Percentiles rank a stretch among this genome's conserved stretches.
These are phyloP conservation scores for Bubo blakistoni DNA, from an alignment of 2,113 vertebrate species.

Conservation along the genomic window DNA sequence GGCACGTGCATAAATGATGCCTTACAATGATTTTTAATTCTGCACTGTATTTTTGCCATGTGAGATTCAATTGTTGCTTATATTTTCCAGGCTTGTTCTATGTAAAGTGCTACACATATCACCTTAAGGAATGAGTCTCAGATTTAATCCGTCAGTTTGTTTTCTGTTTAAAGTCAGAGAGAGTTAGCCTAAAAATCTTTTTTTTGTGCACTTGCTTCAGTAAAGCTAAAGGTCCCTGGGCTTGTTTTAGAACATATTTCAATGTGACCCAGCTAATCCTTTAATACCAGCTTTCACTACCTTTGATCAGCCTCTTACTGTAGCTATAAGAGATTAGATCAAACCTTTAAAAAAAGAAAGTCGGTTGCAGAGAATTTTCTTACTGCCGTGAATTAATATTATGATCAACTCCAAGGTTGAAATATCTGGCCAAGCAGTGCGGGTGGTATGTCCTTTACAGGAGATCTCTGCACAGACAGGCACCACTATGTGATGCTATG, in stretches of 20 bases:
- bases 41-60: background rate
- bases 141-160: conserved; percentile 27
- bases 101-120: background rate
- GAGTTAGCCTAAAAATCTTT: conserved; percentile 17
- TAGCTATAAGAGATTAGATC: conserved; percentile 62
- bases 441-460: background rate
- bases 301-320: conserved; percentile 61
- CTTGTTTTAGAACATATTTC: conserved; percentile 69
- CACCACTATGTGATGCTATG: background rate
- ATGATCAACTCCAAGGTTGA: background rate
- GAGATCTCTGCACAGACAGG: background rate
- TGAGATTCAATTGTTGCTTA: background rate
- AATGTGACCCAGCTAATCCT: conserved; percentile 70
- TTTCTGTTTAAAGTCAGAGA: conserved; percentile 44
- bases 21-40: background rate
- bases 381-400: conserved; percentile 6
- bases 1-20: accelerated
- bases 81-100: background rate
- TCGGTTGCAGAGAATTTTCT: conserved; percentile 11
- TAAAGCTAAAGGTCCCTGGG: conserved; percentile 20
- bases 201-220: background rate
- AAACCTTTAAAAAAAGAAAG: background rate
- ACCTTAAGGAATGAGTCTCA: conserved; percentile 13
- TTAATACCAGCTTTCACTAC: conserved; percentile 61
- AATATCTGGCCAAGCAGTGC: background rate